phyloP scores from a whole-genome alignment of 2,888 invertebrate species.

The Synergus gifuensis region DNA sequence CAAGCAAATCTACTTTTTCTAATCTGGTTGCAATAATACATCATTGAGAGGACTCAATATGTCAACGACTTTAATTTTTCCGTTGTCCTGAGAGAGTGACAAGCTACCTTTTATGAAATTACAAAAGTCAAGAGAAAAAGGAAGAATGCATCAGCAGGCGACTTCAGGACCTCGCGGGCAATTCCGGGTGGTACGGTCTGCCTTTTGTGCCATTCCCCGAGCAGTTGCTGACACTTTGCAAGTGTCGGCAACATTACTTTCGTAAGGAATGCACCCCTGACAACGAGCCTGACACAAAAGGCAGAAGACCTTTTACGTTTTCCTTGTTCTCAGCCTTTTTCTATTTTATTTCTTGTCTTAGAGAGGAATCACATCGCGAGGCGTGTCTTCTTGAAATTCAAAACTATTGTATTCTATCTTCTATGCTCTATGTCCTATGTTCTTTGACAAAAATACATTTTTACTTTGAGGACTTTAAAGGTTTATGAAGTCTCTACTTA shows the following conservation, averaged over 20 bases:
- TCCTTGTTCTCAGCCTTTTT: constrained; percentile 19
- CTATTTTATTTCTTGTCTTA: constrained; percentile 9
- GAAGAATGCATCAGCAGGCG: constrained; percentile 39
- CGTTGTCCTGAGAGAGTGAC: not conserved
- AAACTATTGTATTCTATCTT: constrained; percentile 4
- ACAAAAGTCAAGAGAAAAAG: constrained; percentile 19
- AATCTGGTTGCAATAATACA: not conserved
- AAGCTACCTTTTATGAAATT: constrained; percentile 13
- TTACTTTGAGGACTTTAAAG: not conserved
- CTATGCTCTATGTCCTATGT: not conserved
- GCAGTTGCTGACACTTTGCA: constrained; percentile 26
- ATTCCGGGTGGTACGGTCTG: constrained; percentile 25
- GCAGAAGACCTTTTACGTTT: constrained; percentile 29
- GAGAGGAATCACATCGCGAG: not conserved
- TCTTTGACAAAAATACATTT: not conserved
- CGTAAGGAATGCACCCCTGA: constrained; percentile 27
- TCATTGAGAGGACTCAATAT: constrained; percentile 3
- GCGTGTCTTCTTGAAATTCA: constrained; percentile 15
- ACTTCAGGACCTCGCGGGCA: not conserved
- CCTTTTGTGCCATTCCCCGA: constrained; percentile 14
- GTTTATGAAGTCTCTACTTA: not conserved
- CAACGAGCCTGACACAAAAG: not conserved
- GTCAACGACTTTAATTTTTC: constrained; percentile 11
- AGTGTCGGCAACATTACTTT: constrained; percentile 31
- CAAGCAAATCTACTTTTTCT: not conserved